Percentiles rank a stretch among this genome's conserved stretches.
Evolutionary conservation across 2,113 vertebrate genomes (phyloP).

Genomic region (Triplophysa rosa): DNA sequence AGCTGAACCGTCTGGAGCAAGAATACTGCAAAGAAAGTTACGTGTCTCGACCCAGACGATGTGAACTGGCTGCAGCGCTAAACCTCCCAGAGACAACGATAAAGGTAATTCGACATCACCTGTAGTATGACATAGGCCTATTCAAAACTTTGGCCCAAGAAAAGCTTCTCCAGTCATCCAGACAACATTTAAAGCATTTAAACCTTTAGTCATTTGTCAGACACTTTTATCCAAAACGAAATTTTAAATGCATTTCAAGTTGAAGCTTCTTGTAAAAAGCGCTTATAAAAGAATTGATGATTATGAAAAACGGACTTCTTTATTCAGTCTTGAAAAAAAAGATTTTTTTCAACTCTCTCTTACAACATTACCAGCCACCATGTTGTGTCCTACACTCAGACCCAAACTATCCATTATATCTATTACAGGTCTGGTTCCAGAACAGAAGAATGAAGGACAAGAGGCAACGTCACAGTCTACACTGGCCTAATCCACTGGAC

Average conservation of each 20-base stretch:
- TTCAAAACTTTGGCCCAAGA: not conserved
- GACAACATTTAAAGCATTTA: no score
- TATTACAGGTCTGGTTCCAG: slow-evolving; percentile 69
- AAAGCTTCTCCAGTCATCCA: not conserved
- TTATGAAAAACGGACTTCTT: not conserved
- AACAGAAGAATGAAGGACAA: slow-evolving; percentile 77
- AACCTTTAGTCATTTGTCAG: no score
- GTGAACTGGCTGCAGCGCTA: slow-evolving; percentile 68
- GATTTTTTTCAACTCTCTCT: no score
- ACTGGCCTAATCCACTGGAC: slow-evolving; percentile 65
- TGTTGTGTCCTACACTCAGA: not conserved
- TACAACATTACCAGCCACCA: not conserved
- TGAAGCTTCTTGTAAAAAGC: not conserved
- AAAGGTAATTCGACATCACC: slow-evolving; percentile 57
- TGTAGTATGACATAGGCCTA: not conserved
- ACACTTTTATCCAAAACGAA: no score
- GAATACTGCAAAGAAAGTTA: slow-evolving; percentile 71
- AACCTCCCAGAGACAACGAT: slow-evolving; percentile 68
- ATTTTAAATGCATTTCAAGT: not conserved
- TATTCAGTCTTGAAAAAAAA: not conserved
- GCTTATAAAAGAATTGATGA: not conserved
- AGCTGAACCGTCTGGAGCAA: slow-evolving; percentile 68
- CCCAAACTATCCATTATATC: not conserved
- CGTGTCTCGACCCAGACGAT: slow-evolving; percentile 68
- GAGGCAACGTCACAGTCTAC: slow-evolving; percentile 66